These are phyloP conservation scores for Kryptolebias marmoratus DNA, from an alignment of 2,113 vertebrate genomes.

Conservation along the genomic window DNA sequence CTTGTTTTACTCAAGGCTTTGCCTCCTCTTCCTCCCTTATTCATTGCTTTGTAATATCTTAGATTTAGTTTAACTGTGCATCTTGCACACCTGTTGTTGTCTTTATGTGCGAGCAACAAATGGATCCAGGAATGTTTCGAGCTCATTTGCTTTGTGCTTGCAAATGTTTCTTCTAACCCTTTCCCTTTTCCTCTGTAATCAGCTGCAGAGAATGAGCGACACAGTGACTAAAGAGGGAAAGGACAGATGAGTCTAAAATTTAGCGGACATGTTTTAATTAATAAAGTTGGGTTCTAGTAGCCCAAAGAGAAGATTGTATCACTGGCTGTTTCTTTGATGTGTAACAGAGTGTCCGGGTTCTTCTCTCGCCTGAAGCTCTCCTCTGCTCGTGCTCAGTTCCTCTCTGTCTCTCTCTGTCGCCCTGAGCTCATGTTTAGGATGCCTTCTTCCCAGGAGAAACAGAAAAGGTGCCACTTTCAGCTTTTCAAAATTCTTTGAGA, in stretches of 20 bases:
- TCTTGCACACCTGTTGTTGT: slow-evolving; percentile 68
- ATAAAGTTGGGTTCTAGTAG: slow-evolving; percentile 60
- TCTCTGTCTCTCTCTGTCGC: slow-evolving; percentile 38
- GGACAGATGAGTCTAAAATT: slow-evolving; percentile 54
- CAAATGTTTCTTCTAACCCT: slow-evolving; percentile 11
- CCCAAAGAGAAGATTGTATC: slow-evolving; percentile 72
- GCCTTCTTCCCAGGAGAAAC: slow-evolving; percentile 15
- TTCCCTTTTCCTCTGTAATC: slow-evolving; percentile 28
- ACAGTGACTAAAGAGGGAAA: slow-evolving; percentile 37
- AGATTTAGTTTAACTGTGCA: slow-evolving; percentile 25
- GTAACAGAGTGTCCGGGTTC: slow-evolving; percentile 58
- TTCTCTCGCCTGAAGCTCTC: slow-evolving; percentile 61
- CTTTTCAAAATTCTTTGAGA: slow-evolving; percentile 9
- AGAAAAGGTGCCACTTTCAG: slow-evolving; percentile 19
- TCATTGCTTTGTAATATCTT: slow-evolving; percentile 43
- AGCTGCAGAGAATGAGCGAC: slow-evolving; percentile 46
- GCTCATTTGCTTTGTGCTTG: slow-evolving; percentile 18
- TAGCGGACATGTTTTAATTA: slow-evolving; percentile 70
- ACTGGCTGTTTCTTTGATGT: slow-evolving; percentile 69
- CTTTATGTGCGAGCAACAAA: slow-evolving; percentile 52
- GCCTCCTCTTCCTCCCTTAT: slow-evolving; percentile 43
- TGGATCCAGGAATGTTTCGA: slow-evolving; percentile 28
- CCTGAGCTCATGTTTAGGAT: slow-evolving; percentile 17
- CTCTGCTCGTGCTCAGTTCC: slow-evolving; percentile 39
- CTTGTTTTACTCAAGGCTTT: slow-evolving; percentile 21